Evolutionary conservation across 2,797 vertebrate genomes (phyloP).

Genomic region (Lepilemur ruficaudatus): DNA sequence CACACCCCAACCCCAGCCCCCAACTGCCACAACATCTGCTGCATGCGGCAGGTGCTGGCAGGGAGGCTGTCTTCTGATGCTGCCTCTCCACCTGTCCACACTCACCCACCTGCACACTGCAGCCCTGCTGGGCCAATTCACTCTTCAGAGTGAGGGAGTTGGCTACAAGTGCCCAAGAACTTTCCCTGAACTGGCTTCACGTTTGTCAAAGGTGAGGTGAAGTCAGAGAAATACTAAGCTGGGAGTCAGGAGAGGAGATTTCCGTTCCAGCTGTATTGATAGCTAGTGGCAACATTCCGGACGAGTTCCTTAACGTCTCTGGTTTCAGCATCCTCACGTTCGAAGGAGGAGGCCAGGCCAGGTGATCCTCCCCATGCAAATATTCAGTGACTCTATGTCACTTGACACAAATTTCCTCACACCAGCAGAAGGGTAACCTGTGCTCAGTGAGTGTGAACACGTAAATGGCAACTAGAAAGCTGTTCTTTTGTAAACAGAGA

Average conservation of each 20-base stretch:
- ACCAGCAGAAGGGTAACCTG: not conserved
- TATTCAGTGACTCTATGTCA: not conserved
- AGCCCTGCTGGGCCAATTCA: not conserved
- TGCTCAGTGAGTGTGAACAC: not conserved
- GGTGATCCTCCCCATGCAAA: not conserved
- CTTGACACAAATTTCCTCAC: not conserved
- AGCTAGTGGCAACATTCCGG: not conserved
- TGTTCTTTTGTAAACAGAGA: not conserved
- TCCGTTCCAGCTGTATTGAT: not conserved
- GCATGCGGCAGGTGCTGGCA: not conserved
- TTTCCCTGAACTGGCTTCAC: not conserved
- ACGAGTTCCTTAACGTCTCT: not conserved
- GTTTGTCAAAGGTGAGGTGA: not conserved
- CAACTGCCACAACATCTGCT: not conserved
- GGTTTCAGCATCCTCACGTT: not conserved
- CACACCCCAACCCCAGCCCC: not conserved
- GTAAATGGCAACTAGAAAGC: not conserved
- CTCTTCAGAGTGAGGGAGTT: slow-evolving; percentile 6
- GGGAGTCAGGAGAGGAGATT: not conserved
- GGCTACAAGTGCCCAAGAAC: not conserved
- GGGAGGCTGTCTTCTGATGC: not conserved
- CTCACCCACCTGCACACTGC: slow-evolving; percentile 35
- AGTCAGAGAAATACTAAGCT: not conserved
- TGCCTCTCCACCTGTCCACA: slow-evolving; percentile 22
- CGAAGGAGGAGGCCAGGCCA: not conserved